Evolutionary conservation across 2,113 vertebrate species (phyloP).

Genomic region (Hystrix brachyura): DNA sequence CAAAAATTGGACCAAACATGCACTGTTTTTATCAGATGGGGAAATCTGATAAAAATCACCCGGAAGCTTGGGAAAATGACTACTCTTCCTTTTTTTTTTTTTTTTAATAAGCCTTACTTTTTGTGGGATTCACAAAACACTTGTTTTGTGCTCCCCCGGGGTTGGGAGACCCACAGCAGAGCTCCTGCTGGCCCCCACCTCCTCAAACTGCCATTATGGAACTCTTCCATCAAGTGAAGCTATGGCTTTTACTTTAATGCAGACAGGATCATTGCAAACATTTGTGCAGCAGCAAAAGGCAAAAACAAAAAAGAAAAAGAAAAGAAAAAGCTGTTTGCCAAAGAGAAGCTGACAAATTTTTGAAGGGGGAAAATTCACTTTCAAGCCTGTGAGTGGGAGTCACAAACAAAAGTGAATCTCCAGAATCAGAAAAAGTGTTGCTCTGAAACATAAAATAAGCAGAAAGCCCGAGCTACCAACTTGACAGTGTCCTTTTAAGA

Average conservation of each 20-base stretch:
- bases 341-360: constrained; percentile 82
- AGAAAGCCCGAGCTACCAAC: constrained; percentile 72
- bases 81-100: background rate
- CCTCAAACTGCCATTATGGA: constrained; percentile 20
- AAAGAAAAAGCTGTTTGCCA: constrained; percentile 75
- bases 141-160: constrained; percentile 78
- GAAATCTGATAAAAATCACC: constrained; percentile 80
- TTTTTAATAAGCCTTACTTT: constrained; percentile 34
- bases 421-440: constrained; percentile 51
- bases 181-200: constrained; percentile 34
- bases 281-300: constrained; percentile 83
- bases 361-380: constrained; percentile 74
- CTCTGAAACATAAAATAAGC: constrained; percentile 74
- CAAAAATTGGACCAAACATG: constrained; percentile 77
- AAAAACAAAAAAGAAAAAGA: constrained; percentile 73
- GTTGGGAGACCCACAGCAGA: constrained; percentile 47
- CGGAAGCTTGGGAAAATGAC: constrained; percentile 43
- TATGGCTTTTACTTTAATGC: constrained; percentile 71
- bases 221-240: constrained; percentile 26
- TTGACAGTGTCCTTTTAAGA: constrained; percentile 86
- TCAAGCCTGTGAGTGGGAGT: constrained; percentile 79
- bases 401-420: constrained; percentile 84
- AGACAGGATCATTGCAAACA: constrained; percentile 77
- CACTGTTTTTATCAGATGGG: constrained; percentile 74
- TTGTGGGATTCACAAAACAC: constrained; percentile 70